These are phyloP conservation scores for Dryobota labecula DNA, from an alignment of 2,888 invertebrate genomes.

Conservation along the genomic window DNA sequence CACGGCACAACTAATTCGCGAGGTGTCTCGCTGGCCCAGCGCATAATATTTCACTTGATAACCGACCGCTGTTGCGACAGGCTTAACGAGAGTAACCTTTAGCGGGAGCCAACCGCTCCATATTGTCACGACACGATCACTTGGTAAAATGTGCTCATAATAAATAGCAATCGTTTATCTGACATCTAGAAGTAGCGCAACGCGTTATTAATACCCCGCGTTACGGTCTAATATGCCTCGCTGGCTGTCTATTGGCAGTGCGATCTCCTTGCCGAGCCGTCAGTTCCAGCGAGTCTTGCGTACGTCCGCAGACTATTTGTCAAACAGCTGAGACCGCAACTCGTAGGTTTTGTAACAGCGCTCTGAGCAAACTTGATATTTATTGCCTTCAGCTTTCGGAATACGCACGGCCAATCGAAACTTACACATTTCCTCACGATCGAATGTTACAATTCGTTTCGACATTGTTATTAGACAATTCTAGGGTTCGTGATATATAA, in stretches of 20 bases:
- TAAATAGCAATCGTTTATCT: slow-evolving; percentile 85
- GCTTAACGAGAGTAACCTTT: slow-evolving; percentile 89
- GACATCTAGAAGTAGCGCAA: slow-evolving; percentile 73
- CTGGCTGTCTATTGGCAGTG: slow-evolving; percentile 43
- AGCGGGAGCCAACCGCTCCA: slow-evolving; percentile 83
- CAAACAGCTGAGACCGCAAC: slow-evolving; percentile 81
- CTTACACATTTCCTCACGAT: slow-evolving; percentile 74
- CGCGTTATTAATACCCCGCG: slow-evolving; percentile 71
- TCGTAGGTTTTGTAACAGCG: slow-evolving; percentile 81
- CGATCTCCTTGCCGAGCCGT: slow-evolving; percentile 59
- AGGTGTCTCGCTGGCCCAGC: slow-evolving; percentile 29
- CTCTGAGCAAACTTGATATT: slow-evolving; percentile 85
- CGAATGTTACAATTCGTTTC: slow-evolving; percentile 67
- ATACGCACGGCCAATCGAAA: slow-evolving; percentile 77
- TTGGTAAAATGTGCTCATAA: slow-evolving; percentile 79
- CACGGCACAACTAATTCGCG: slow-evolving; percentile 40
- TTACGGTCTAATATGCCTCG: slow-evolving; percentile 65
- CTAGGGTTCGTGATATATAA: slow-evolving; percentile 66
- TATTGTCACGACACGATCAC: slow-evolving; percentile 87
- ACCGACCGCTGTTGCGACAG: slow-evolving; percentile 81
- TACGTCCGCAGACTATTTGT: slow-evolving; percentile 80
- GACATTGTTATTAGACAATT: slow-evolving; percentile 60
- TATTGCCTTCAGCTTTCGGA: slow-evolving; percentile 83
- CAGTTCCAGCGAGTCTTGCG: slow-evolving; percentile 71
- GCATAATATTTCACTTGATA: slow-evolving; percentile 78